Evolutionary conservation across 2,113 vertebrate species (phyloP).

Genomic region (Jacana jacana): DNA sequence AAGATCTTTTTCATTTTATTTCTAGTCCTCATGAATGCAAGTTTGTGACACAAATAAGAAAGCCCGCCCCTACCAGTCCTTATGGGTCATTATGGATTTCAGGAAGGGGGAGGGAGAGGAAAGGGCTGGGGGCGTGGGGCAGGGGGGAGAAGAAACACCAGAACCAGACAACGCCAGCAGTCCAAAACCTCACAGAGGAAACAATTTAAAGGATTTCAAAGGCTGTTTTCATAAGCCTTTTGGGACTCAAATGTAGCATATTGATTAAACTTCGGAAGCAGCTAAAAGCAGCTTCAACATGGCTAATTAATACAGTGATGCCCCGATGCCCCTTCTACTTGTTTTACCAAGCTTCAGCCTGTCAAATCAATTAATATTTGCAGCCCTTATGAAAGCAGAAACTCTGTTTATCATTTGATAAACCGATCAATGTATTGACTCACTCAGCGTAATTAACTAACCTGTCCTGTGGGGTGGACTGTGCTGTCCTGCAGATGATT

Average conservation of each 20-base stretch:
- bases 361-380: slow-evolving; percentile 68
- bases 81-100: not conserved
- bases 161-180: not conserved
- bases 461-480: not conserved
- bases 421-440: not conserved
- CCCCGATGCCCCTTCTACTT: slow-evolving; percentile 56
- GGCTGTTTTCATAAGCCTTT: slow-evolving; percentile 62
- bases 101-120: not conserved
- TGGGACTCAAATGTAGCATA: slow-evolving; percentile 57
- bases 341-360: slow-evolving; percentile 57
- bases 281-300: slow-evolving; percentile 56
- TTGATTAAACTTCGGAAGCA: slow-evolving; percentile 69
- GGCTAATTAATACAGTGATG: slow-evolving; percentile 69
- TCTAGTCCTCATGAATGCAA: not conserved
- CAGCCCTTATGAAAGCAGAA: slow-evolving; percentile 35
- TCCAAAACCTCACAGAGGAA: slow-evolving; percentile 44
- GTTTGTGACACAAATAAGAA: not conserved
- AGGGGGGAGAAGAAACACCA: not conserved
- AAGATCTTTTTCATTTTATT: not conserved
- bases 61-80: not conserved
- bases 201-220: slow-evolving; percentile 70
- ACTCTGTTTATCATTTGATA: slow-evolving; percentile 33
- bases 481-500: not conserved
- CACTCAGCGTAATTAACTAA: not conserved
- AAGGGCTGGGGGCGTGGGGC: too few species aligned